Evolutionary conservation across 1,140 invertebrate species (phyloP), one percentile per base, ranked within the genome.

Genomic region (Philopotamus ludificatus): DNA sequence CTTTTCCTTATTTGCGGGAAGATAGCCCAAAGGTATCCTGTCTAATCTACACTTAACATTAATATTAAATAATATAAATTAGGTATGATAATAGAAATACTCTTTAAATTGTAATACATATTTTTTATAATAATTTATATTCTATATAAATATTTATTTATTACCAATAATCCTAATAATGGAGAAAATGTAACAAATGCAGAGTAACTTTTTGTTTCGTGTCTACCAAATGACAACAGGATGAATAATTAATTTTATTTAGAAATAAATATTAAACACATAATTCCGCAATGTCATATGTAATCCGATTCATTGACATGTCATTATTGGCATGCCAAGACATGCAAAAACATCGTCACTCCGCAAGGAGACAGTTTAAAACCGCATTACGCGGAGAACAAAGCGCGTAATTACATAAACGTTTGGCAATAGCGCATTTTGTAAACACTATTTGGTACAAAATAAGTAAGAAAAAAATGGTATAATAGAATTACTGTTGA

Each of bases 371-470:
- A 34, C 28, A 12, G 26, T 25, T 55, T 55, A 55, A 55, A 55
- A 39, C 28, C 51, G 28, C 51, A 34, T 55, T 25, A 25, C 39
- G 15, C 12, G 12, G 20, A 22, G 51, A 55, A 55, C 51, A 55
- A 55, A 55, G 51, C 51, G n/a, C 51, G 25, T 26, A 49, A 49
- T 55, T 34, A n/a, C n/a, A 55, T 15, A 55, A 49, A 55, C 23
- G 16, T 53, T 20, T 53, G 51, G 51, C 51, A 55, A 55, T 18
- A n/a, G n/a, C n/a, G 12, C 23, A 39, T 55, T 55, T 55, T 55
- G 51, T 55, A 55, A 55, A 55, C 51, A 55, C 51, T 4, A 34
- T 12, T 34, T 34, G 4, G 12, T n/a, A n/a, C n/a, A n/a, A n/a
- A n/a, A n/a, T n/a, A n/a, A n/a, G n/a, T n/a, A 4, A 34, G 28